Conservation (phyloP, 2,113 vertebrate genomes). For the Neogale vison region DNA sequence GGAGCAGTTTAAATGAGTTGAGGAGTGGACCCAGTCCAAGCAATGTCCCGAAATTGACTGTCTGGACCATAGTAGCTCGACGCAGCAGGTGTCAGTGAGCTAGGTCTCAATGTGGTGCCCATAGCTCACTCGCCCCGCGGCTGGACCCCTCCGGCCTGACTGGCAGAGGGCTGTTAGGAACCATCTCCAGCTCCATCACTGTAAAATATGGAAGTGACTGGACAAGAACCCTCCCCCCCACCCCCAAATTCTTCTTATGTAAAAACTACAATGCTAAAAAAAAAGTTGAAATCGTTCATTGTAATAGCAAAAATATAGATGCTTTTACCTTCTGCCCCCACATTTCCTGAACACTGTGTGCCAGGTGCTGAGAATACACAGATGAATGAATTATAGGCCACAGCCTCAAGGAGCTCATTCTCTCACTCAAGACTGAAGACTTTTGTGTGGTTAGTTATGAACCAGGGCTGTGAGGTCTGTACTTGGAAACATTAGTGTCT, state of each 20-base stretch:
- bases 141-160: not conserved
- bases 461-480: not conserved
- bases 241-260: not conserved
- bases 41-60: not conserved
- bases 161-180: not conserved
- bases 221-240: not conserved
- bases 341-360: conserved; percentile 11
- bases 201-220: not conserved
- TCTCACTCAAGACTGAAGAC: not conserved
- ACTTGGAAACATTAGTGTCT: not conserved
- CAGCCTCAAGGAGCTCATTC: not conserved
- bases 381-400: not conserved
- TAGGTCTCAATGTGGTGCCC: not conserved
- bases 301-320: not conserved
- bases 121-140: not conserved
- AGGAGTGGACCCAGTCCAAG: not conserved
- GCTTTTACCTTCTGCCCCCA: not conserved
- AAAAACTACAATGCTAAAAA: not conserved
- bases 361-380: not conserved
- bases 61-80: not conserved
- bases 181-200: not conserved
- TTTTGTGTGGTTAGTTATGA: not conserved
- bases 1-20: not conserved
- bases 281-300: conserved; percentile 20
- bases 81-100: not conserved